Conservation (phyloP, 2,888 invertebrate species). For the Flexamia atlantica region DNA sequence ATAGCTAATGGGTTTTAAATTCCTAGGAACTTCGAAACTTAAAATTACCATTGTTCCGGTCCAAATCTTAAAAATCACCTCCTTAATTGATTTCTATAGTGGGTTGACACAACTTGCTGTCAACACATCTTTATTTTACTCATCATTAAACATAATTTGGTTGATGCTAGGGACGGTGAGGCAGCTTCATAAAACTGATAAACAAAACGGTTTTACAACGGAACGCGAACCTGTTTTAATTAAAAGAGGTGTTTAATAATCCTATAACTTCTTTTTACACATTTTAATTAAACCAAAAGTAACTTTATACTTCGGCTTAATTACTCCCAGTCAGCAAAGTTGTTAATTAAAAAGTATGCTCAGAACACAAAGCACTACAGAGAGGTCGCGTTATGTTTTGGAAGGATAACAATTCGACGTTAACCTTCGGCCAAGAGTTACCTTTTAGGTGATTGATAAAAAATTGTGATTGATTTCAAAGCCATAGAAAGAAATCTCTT, state of each 20-base stretch:
- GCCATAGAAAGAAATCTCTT: no score
- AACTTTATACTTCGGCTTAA: slow-evolving; percentile 56
- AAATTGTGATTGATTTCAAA: no score
- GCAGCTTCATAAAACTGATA: slow-evolving; percentile 28
- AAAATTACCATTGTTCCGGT: no score
- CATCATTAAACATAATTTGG: neutral
- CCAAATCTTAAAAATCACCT: no score
- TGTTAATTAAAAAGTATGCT: slow-evolving; percentile 57
- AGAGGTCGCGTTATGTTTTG: neutral
- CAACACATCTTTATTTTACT: neutral
- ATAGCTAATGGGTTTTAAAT: no score
- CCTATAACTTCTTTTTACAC: slow-evolving; percentile 57
- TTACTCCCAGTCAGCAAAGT: slow-evolving; percentile 56
- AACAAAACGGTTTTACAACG: slow-evolving; percentile 22
- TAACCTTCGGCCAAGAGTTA: no score
- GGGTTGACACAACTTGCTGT: no score
- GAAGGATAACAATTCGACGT: no score
- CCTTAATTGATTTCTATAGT: no score
- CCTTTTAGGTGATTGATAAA: no score
- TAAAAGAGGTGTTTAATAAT: slow-evolving; percentile 55
- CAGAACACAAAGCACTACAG: slow-evolving; percentile 1
- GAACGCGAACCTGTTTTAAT: slow-evolving; percentile 35
- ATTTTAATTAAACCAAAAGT: slow-evolving; percentile 58
- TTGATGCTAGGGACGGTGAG: neutral
- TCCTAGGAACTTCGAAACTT: no score